Evolutionary conservation across 2,797 vertebrate genomes (phyloP), one percentile per base, ranked within the genome.

Genomic region (Hydrocynus forskahlii): DNA sequence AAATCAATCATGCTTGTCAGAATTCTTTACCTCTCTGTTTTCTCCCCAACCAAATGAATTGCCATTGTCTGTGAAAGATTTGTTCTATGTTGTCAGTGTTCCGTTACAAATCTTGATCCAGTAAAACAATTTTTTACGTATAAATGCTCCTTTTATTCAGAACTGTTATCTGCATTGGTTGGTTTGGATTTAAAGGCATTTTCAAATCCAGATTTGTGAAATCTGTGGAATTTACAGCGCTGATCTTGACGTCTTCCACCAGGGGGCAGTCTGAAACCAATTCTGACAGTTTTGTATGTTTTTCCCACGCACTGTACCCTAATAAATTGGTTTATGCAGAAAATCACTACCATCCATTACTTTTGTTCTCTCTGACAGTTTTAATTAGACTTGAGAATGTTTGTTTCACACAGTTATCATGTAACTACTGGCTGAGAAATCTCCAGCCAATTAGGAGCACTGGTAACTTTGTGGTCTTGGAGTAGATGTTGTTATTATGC

Each of bases 351-450:
- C 68, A 38, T 72, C 45, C 48, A 57, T 66, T 71, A 43, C 21
- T 57, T 72, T 38, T n/a, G 23, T 75, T 69, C 45, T 62, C 43
- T 12, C 71, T 63, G 38, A 25, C 66, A 72, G 74, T 23, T 63
- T 71, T 72, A 76, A 71, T 82, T 69, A 82, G 59, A 77, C 25
- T 40, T 72, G 68, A 64, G 48, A 77, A 77, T 69, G 35, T 59
- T 66, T 38, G 63, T 48, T 75, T 79, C 71, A 52, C 71, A 71
- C 64, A 71, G 40, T 63, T 43, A 29, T 38, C 45, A 21, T 63
- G 52, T 79, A 79, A 72, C 8, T 66, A 52, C 21, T 72, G 43
- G 45, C 68, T 63, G n/a, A 77, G 50, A 81, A 64, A 57, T 72
- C 66, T 70, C 35, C 8, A 21, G 54, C 57, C 64, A 75, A 63